phyloP scores from a whole-genome alignment of 92 coral and sea anemone genomes.

The Heteractis magnifica region DNA sequence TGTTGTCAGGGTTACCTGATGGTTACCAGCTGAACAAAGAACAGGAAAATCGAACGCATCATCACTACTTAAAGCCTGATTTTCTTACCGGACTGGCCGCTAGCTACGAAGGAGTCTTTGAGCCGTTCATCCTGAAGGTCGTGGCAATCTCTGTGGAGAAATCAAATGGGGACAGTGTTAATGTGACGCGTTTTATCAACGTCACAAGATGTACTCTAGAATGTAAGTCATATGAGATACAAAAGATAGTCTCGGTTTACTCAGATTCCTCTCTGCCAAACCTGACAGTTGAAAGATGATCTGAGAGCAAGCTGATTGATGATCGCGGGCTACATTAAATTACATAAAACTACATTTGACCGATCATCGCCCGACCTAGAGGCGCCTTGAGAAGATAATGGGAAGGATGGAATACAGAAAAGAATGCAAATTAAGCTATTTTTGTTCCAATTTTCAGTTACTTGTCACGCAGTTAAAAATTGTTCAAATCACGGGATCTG shows the following conservation, averaged over 20 bases:
- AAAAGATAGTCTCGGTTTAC: neutral
- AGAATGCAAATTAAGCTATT: neutral
- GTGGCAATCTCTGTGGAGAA: slow-evolving; percentile 37
- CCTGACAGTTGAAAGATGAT: neutral
- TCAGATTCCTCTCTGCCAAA: neutral
- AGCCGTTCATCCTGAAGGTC: slow-evolving; percentile 40
- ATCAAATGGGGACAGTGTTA: slow-evolving; percentile 47
- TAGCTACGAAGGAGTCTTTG: slow-evolving; percentile 18
- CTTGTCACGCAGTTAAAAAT: slow-evolving; percentile 51
- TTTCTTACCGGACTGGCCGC: slow-evolving; percentile 16
- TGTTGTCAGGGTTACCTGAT: slow-evolving; percentile 48
- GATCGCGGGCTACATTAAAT: too few relatives aligned
- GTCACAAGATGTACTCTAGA: slow-evolving; percentile 25
- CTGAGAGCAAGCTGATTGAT: neutral
- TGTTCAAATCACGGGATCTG: slow-evolving; percentile 67
- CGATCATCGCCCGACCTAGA: too few relatives aligned
- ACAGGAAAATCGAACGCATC: neutral
- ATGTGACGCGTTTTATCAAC: slow-evolving; percentile 10
- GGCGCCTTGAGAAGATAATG: neutral
- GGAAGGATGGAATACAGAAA: neutral
- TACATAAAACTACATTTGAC: too few relatives aligned
- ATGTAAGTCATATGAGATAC: slow-evolving; percentile 20
- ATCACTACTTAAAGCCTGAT: neutral
- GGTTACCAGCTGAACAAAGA: slow-evolving; percentile 39
- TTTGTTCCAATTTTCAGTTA: neutral